Base-by-base conservation (phyloP, 1,140 invertebrate species). In the Lerema accius region DNA sequence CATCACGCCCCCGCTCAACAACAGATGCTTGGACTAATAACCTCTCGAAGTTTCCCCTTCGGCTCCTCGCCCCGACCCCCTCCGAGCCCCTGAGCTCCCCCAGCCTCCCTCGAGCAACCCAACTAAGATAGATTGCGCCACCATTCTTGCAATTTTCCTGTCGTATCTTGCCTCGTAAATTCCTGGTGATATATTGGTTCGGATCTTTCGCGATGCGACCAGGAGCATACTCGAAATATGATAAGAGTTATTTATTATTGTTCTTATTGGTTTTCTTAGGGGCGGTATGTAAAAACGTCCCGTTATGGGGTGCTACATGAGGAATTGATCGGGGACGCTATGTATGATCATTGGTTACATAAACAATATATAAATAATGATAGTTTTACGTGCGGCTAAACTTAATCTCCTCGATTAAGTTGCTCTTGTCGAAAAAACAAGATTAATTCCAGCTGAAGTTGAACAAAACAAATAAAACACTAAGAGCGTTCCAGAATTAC, bases 101-200 rank as follows among this genome's bases (percentile, higher is more conserved):
- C 84, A 82, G 76, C 82, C 86, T 86, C 86, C 90, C 80, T 77
- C 79, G 76, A 78, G 80, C 85, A 77, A 88, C 90, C 89, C 90
- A 91, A 92, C 91, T 91, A 92, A 94, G 93, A 94, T 94, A 94
- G 93, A 94, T 94, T 94, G 93, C 93, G 92, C 93, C 93, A 93
- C 94, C 93, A 94, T 94, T 94, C 94, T 94, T 94, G 94, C 94
- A 94, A 94, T 94, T 94, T 94, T 93, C 93, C 93, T 94, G 94
- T 94, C 94, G 94, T 94, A 94, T 94, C 93, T 94, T 93, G 91
- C 92, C 93, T 93, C 94, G 93, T 94, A 94, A 94, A 94, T 94
- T 93, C 92, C 85, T 90, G 78, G 93, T 94, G 94, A 94, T 93
- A 94, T 94, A 94, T 94, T 92, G 92, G 92, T 93, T 92, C 90